These are phyloP conservation scores for Lontra canadensis DNA, from an alignment of 2,113 vertebrate species.

Conservation along the genomic window DNA sequence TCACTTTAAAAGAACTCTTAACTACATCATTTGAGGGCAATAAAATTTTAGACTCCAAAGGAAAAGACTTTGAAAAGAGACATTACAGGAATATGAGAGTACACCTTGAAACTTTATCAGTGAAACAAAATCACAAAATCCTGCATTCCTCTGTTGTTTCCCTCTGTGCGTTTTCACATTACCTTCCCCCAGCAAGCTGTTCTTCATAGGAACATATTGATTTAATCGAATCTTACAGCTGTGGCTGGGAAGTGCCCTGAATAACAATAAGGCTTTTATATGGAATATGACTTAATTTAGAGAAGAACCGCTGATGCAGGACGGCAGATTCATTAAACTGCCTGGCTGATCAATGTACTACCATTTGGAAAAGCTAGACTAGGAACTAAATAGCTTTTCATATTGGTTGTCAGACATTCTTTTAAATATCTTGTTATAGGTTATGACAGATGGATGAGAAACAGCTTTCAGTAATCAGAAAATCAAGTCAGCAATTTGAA, in stretches of 20 bases:
- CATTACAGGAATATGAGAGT: not conserved
- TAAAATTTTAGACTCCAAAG: not conserved
- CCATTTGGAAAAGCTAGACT: conserved; percentile 62
- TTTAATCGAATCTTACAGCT: conserved; percentile 81
- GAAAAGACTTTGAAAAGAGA: conserved; percentile 6
- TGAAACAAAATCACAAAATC: conserved; percentile 11
- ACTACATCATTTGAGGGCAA: not conserved
- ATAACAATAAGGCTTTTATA: conserved; percentile 81
- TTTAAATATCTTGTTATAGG: conserved; percentile 59
- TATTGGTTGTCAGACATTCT: conserved; percentile 59
- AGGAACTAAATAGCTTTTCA: conserved; percentile 52
- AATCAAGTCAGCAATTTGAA: conserved; percentile 44
- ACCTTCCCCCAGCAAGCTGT: conserved; percentile 73
- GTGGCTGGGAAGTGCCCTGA: conserved; percentile 72
- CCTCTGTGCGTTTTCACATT: conserved; percentile 50
- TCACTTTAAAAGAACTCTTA: not conserved
- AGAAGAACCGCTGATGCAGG: conserved; percentile 77
- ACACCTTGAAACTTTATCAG: conserved; percentile 43
- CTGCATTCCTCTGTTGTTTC: not conserved
- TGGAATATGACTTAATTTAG: conserved; percentile 79
- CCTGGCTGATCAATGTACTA: conserved; percentile 72
- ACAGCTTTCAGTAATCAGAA: conserved; percentile 61
- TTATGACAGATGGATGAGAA: conserved; percentile 54
- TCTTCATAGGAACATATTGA: conserved; percentile 76
- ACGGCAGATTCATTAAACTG: conserved; percentile 80